A percentile compares a stretch with the other conserved stretches of the same genome.
Conservation (phyloP, 2,797 vertebrate genomes). For the Neostethus bicornis region DNA sequence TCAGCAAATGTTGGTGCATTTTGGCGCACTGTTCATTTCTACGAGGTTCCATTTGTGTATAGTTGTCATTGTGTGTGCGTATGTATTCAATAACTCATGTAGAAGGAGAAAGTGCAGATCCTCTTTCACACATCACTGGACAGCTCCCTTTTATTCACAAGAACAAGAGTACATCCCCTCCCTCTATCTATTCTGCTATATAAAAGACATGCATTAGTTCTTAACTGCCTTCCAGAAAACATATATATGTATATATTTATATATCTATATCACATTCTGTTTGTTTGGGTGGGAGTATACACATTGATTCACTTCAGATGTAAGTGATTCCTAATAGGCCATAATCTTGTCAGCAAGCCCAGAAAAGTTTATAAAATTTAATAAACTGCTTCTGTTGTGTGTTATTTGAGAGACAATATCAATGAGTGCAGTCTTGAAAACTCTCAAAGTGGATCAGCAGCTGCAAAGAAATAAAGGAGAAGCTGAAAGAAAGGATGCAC, state of each 20-base stretch:
- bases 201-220: constrained; percentile 71
- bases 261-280: constrained; percentile 14
- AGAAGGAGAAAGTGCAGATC: constrained; percentile 61
- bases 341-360: constrained; percentile 21
- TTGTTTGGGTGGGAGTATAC: neutral
- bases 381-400: constrained; percentile 24
- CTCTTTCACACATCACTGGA: constrained; percentile 72
- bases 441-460: constrained; percentile 39
- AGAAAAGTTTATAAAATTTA: constrained; percentile 29
- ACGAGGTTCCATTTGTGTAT: constrained; percentile 24
- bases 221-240: constrained; percentile 58
- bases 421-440: constrained; percentile 24
- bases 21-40: constrained; percentile 44
- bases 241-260: too few relatives aligned
- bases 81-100: constrained; percentile 48
- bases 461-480: constrained; percentile 32
- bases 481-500: constrained; percentile 24
- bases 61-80: constrained; percentile 7
- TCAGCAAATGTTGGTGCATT: constrained; percentile 53
- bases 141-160: constrained; percentile 59
- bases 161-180: constrained; percentile 29
- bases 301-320: constrained; percentile 14
- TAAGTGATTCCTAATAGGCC: constrained; percentile 24
- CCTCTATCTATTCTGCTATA: constrained; percentile 28
- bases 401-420: constrained; percentile 6